phyloP scores from a whole-genome alignment of 2,113 vertebrate genomes.

The Dipodomys spectabilis region DNA sequence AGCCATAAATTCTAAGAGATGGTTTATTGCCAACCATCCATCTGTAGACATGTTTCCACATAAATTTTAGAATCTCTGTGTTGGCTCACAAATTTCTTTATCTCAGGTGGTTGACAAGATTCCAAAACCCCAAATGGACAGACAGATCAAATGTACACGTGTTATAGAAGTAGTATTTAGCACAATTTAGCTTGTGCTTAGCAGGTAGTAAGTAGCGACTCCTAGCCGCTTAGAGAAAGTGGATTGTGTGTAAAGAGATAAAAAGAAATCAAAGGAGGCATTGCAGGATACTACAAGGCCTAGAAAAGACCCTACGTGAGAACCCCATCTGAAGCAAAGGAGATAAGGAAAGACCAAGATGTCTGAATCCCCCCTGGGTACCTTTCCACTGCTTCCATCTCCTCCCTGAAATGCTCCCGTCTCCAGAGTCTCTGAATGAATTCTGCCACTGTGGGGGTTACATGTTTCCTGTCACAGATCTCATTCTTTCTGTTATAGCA shows the following conservation, averaged over 20 bases:
- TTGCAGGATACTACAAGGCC: too few relatives aligned
- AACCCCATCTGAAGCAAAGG: not conserved
- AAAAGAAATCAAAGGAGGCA: not conserved
- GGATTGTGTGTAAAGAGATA: not conserved
- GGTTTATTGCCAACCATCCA: constrained; percentile 55
- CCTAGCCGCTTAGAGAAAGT: not conserved
- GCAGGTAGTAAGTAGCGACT: not conserved
- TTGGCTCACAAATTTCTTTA: constrained; percentile 61
- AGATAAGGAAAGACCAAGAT: not conserved
- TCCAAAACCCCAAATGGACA: constrained; percentile 20
- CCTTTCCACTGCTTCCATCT: not conserved
- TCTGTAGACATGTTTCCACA: constrained; percentile 45
- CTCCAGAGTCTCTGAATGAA: not conserved
- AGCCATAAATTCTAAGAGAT: constrained; percentile 68
- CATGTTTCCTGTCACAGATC: not conserved
- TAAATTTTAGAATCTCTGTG: constrained; percentile 59
- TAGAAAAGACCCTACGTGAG: not conserved
- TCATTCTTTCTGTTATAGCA: not conserved
- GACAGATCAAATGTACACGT: not conserved
- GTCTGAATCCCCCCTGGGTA: too few relatives aligned
- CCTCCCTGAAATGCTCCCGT: not conserved
- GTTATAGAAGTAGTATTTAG: too few relatives aligned
- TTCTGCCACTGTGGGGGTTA: not conserved
- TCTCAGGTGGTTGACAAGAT: constrained; percentile 12
- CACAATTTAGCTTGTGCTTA: not conserved